phyloP scores from a whole-genome alignment of 1,140 invertebrate genomes.

The Temnothorax nylanderi region DNA sequence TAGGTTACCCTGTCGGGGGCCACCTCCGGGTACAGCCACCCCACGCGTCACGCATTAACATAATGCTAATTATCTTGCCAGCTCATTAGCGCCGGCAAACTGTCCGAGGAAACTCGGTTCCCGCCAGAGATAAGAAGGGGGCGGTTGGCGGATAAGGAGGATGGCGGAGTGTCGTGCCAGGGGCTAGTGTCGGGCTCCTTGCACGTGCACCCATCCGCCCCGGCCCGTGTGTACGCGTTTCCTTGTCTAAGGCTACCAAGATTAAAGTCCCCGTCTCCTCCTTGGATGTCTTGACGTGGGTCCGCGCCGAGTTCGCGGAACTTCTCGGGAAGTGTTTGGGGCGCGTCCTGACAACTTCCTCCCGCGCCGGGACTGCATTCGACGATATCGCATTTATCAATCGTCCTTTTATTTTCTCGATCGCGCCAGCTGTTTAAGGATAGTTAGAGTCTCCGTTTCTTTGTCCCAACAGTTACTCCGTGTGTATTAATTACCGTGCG shows the following conservation, averaged over 20 bases:
- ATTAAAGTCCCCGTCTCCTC: constrained; percentile 67
- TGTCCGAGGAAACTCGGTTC: constrained; percentile 84
- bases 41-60: constrained; percentile 84
- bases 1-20: constrained; percentile 77
- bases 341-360: constrained; percentile 69
- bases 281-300: constrained; percentile 69
- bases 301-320: constrained; percentile 69
- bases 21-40: constrained; percentile 50
- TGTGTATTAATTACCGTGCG: neutral
- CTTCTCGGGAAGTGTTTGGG: constrained; percentile 68
- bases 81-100: constrained; percentile 85
- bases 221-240: constrained; percentile 40
- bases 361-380: constrained; percentile 38
- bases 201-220: constrained; percentile 46
- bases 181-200: constrained; percentile 59
- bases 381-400: constrained; percentile 69
- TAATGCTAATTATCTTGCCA: constrained; percentile 86
- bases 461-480: neutral
- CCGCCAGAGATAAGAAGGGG: constrained; percentile 75
- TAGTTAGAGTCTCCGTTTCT: neutral
- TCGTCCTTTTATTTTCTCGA: constrained; percentile 5
- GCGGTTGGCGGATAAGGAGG: constrained; percentile 44
- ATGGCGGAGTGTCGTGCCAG: constrained; percentile 65
- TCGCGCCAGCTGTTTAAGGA: constrained; percentile 22
- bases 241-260: constrained; percentile 63